Percentiles rank a stretch among this genome's conserved stretches.
These are phyloP conservation scores for Hymenopus coronatus DNA, from an alignment of 2,888 invertebrate species.

Conservation along the genomic window DNA sequence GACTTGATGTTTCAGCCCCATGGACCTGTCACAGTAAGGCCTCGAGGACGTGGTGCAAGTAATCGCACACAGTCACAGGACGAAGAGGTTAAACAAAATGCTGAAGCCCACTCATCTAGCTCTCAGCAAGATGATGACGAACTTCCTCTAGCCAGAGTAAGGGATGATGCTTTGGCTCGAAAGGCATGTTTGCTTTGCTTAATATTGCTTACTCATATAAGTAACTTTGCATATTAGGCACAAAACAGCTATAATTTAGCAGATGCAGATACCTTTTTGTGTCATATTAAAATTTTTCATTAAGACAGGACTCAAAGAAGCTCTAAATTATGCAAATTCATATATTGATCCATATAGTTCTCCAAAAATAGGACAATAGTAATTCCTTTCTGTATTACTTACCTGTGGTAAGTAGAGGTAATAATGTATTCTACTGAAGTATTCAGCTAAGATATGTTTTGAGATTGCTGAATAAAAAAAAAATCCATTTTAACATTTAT, in stretches of 20 bases:
- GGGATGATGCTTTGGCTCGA: slow-evolving; percentile 35
- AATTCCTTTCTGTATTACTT: too few species aligned
- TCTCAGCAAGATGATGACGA: slow-evolving; percentile 32
- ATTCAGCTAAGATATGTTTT: too few species aligned
- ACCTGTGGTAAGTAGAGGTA: too few species aligned
- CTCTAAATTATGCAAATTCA: too few species aligned
- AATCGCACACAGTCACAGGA: slow-evolving; percentile 18
- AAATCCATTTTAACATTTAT: too few species aligned
- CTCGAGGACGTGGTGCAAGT: slow-evolving; percentile 31
- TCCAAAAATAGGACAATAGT: too few species aligned
- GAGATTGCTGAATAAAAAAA: too few species aligned
- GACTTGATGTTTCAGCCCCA: slow-evolving; percentile 47
- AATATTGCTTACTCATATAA: neutral
- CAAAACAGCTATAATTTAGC: neutral
- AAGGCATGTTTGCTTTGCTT: slow-evolving; percentile 35
- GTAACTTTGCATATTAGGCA: neutral
- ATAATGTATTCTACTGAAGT: too few species aligned
- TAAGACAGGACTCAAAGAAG: too few species aligned
- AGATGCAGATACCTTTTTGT: neutral
- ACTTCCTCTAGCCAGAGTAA: slow-evolving; percentile 38
- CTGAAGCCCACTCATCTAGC: slow-evolving; percentile 1
- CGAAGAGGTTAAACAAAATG: neutral
- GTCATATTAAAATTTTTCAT: neutral
- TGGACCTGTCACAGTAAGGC: slow-evolving; percentile 37
- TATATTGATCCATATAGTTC: too few species aligned